Conservation (phyloP, 2,113 vertebrate species). For the Entomyzon cyanotis region DNA sequence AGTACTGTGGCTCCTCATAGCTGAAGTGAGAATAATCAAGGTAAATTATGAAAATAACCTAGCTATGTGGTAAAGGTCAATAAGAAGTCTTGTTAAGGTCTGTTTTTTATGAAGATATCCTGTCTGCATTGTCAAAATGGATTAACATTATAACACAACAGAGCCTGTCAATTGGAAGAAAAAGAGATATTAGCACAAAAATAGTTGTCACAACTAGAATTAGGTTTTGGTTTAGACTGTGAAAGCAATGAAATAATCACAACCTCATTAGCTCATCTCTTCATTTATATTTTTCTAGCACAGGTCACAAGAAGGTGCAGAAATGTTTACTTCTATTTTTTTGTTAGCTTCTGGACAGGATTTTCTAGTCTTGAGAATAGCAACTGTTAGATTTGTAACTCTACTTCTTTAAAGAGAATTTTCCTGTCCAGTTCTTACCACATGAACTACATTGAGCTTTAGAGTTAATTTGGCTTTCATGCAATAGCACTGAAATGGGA, state of each 20-base stretch:
- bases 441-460: not conserved
- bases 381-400: not conserved
- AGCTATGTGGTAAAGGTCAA: constrained; percentile 23
- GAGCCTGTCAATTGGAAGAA: constrained; percentile 11
- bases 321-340: not conserved
- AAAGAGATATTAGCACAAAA: not conserved
- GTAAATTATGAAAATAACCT: constrained; percentile 32
- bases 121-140: constrained; percentile 23
- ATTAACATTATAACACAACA: not conserved
- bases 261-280: not conserved
- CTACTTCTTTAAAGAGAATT: not conserved
- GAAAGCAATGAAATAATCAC: not conserved
- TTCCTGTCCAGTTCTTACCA: not conserved
- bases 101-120: not conserved
- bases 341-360: not conserved
- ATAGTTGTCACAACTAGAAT: not conserved
- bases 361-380: not conserved
- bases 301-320: not conserved
- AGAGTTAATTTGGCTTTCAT: not conserved
- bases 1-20: not conserved
- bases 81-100: constrained; percentile 4
- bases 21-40: not conserved
- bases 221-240: not conserved
- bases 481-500: not conserved
- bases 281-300: not conserved